Evolutionary conservation across 2,888 invertebrate species (phyloP), one percentile per base, ranked within the genome.

Genomic region (Caenorhabditis angaria): DNA sequence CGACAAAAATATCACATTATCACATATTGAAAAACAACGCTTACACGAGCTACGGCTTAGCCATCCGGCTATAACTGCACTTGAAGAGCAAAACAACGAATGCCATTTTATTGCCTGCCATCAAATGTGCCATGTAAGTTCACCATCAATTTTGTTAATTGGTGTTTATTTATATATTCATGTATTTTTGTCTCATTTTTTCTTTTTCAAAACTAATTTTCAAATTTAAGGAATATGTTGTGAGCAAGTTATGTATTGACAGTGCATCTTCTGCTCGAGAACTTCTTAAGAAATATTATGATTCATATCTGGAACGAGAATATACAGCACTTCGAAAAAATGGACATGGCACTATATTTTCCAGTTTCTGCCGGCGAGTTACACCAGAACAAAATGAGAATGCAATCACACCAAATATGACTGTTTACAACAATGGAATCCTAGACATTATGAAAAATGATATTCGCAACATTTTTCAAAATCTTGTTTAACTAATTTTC

Each of bases 81-180:
- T 41, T 41, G 41, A 41, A 41, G 8, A 73, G 41, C 76, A 79
- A 28, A 79, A 79, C 47, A 58, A 68, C 8, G 71, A 77, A 24
- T 79, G 79, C 41, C 61, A 70, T 27, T 72, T 79, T 57, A 72
- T 76, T 35, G 76, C 75, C 6, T 79, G 79, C 25, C 75, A 79
- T 56, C 79, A 79, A 48, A 48, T 79, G 14, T 79, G 79, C 28
- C 79, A 79, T 64, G 79, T 79, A 54, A 72, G 71, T 20, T 61
- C n/a, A 18, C 4, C 10, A 28, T 20, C 41, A 41, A 41, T 41
- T 41, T 41, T 18, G 14, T 41, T 20, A 56, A 20, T 56, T 32
- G n/a, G n/a, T n/a, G n/a, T n/a, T 10, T 56, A 27, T 48, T 35
- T n/a, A 48, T 59, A 20, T 59, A 8, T 59, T 20, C 41, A 32